These are phyloP conservation scores for Adrianichthys oophorus DNA, from an alignment of 2,797 vertebrate genomes.

Conservation along the genomic window DNA sequence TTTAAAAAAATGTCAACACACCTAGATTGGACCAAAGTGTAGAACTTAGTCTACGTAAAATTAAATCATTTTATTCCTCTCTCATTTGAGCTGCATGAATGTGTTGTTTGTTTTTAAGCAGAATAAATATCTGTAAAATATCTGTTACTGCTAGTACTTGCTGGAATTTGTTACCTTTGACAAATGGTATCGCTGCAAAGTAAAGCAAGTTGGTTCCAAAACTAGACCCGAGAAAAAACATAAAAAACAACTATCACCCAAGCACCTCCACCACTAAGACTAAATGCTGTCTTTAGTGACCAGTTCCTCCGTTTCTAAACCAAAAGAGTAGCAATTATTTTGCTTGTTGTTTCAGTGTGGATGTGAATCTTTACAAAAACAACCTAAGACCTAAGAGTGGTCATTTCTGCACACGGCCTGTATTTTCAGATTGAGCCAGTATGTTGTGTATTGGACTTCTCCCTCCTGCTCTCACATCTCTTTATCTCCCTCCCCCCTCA, in stretches of 20 bases:
- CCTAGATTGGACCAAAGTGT: too few relatives aligned
- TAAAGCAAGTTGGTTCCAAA: too few relatives aligned
- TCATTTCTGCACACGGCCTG: constrained; percentile 1
- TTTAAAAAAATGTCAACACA: too few relatives aligned
- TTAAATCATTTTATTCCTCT: background rate
- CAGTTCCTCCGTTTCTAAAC: background rate
- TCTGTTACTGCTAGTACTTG: too few relatives aligned
- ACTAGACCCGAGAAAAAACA: too few relatives aligned
- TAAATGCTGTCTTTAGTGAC: background rate
- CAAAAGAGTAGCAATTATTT: background rate
- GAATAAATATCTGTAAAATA: too few relatives aligned
- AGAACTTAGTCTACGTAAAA: background rate
- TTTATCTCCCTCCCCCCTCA: constrained; percentile 12
- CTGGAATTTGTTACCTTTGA: too few relatives aligned
- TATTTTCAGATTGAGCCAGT: constrained; percentile 1
- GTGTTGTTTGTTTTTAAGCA: too few relatives aligned
- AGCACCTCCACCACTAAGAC: background rate
- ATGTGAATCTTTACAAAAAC: constrained; percentile 1
- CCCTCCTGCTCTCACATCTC: background rate
- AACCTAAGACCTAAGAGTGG: background rate
- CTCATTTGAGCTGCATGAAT: background rate
- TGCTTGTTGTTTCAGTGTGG: background rate
- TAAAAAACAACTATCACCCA: background rate
- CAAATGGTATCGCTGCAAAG: too few relatives aligned
- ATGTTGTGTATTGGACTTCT: constrained; percentile 3